These are phyloP conservation scores for Empis stercorea DNA, from an alignment of 2,888 invertebrate species.

Conservation along the genomic window DNA sequence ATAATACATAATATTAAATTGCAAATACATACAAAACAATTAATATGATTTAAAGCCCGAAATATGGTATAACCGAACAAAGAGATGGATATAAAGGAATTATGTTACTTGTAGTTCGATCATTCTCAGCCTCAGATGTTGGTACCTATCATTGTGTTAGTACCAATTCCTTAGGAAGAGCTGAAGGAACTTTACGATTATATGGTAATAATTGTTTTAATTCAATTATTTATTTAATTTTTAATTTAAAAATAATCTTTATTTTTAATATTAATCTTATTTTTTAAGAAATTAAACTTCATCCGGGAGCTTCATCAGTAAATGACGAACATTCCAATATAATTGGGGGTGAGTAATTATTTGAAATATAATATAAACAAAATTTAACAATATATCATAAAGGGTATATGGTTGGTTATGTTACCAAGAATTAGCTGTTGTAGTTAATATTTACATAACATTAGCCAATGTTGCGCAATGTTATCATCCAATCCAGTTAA, in stretches of 20 bases:
- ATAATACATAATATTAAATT: background rate
- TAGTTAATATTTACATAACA: too few species aligned
- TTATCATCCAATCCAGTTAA: too few species aligned
- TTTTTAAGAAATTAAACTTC: slow-evolving; percentile 33
- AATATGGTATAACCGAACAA: slow-evolving; percentile 35
- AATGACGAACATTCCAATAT: slow-evolving; percentile 35
- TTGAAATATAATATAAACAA: background rate
- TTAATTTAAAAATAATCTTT: background rate
- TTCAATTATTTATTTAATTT: background rate
- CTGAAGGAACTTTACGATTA: slow-evolving; percentile 50
- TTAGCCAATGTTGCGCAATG: too few species aligned
- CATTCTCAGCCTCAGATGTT: slow-evolving; percentile 46
- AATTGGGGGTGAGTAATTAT: slow-evolving; percentile 17
- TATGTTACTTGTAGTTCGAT: slow-evolving; percentile 34
- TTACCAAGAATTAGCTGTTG: too few species aligned
- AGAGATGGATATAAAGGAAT: slow-evolving; percentile 34
- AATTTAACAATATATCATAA: too few species aligned
- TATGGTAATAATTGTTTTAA: slow-evolving; percentile 40
- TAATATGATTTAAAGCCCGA: slow-evolving; percentile 23
- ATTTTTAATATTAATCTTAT: background rate
- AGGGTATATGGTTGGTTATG: too few species aligned
- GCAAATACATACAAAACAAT: too few species aligned
- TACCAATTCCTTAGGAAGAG: slow-evolving; percentile 52
- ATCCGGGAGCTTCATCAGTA: slow-evolving; percentile 30
- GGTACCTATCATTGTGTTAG: slow-evolving; percentile 67